Base-by-base conservation (phyloP, 2,797 vertebrate species). In the Poliocrania exsul region DNA sequence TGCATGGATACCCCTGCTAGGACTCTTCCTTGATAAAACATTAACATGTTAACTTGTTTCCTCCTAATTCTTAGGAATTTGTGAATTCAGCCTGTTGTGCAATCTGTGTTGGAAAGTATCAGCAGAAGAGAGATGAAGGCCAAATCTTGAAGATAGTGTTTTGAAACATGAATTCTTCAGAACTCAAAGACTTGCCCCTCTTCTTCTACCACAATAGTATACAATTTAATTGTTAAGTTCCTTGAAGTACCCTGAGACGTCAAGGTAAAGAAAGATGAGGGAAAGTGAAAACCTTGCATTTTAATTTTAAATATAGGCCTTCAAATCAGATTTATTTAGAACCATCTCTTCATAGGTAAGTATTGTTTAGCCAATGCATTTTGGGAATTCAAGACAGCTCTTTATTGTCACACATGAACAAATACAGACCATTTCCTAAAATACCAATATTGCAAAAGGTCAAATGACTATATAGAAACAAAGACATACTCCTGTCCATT, bases 371-470 rank as follows among this genome's bases (percentile, higher is more conserved):
- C 49, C 9, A 13, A 78, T 21, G 13, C 88, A 89, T 95, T 95
- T 86, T 69, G 72, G 74, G 82, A 92, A 73, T 61, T 81, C 40
- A 73, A 94, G 46, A 47, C 87, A 88, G 82, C 75, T 80, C 64
- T 61, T 90, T 54, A 66, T 56, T 71, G 81, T 82, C 72, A 88
- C 44, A 61, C 24, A 56, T 4, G 5, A 75, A 87, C 28, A 91
- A 92, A 83, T 73, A 67, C 12, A 6, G 64, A 50, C 28, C 44
- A 60, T 64, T 84, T 90, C 93, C 71, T 95, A 96, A 96, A 97
- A 96, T 91, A 93, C 29, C 67, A 86, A 37, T 90, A 90, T 86
- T 91, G 91, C 81, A 51, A 93, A 95, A 95, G 84, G 80, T 95
- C 94, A 96, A 72, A 86, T 14, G 49, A 20, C 75, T 83, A 82